A percentile compares a stretch with the other conserved stretches of the same genome.
Conservation (phyloP, 1,140 invertebrate genomes). For the Eupristina koningsbergeri region DNA sequence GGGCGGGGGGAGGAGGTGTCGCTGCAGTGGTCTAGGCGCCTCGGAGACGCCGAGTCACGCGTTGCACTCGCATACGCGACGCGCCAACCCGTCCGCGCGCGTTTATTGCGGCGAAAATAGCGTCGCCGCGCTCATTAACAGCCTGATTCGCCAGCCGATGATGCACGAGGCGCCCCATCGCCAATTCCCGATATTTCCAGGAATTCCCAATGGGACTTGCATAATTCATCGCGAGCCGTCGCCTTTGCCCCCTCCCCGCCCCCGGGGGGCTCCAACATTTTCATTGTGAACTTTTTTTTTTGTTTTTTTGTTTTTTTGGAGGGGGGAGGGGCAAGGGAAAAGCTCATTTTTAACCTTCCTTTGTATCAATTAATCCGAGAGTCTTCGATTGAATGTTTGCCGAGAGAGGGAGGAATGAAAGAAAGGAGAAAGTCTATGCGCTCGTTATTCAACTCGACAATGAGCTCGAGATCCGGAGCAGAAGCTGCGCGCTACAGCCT, state of each 20-base stretch:
- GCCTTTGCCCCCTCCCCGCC: too few relatives aligned
- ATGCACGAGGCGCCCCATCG: background rate
- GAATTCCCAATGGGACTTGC: conserved; percentile 41
- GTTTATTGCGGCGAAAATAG: conserved; percentile 48
- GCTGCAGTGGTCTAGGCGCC: conserved; percentile 26
- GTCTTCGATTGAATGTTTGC: conserved; percentile 35
- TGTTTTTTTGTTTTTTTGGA: conserved; percentile 30
- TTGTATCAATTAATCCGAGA: conserved; percentile 47
- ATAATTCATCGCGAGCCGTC: conserved; percentile 39
- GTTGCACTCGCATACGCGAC: background rate
- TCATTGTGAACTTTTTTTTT: conserved; percentile 49
- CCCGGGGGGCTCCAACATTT: conserved; percentile 3
- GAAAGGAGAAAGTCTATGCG: conserved; percentile 42
- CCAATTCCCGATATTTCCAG: background rate
- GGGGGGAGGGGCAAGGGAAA: background rate
- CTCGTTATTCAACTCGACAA: conserved; percentile 52
- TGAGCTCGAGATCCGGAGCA: conserved; percentile 30
- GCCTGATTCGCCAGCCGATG: background rate
- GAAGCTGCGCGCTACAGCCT: background rate
- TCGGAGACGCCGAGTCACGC: conserved; percentile 19
- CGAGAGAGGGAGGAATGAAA: background rate
- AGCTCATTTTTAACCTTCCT: conserved; percentile 20
- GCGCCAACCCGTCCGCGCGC: background rate
- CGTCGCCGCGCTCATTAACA: conserved; percentile 28
- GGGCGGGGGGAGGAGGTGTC: conserved; percentile 15